Base-by-base conservation (phyloP, 2,113 vertebrate species). In the Cyprinodon variegatus region DNA sequence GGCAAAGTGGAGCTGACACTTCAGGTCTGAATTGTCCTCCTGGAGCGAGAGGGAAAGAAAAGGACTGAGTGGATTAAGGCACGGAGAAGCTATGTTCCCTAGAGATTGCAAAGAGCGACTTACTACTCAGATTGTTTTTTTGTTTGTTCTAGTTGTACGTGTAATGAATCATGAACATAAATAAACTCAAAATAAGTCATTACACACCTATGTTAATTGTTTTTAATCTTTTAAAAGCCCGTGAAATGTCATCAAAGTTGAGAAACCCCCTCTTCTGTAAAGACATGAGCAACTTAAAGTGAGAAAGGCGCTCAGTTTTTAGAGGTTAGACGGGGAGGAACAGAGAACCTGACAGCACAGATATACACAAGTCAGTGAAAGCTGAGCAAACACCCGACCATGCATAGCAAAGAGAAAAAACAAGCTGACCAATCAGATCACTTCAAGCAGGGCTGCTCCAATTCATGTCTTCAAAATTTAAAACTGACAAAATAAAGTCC, bases 1-100 rank as follows among this genome's bases (percentile, higher is more conserved):
- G 65, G 97, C 97, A 63, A 99, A 99, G 91, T 99, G 97, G 79
- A 99, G 94, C 93, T 99, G 98, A 85, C 98, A 99, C 89, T 98
- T 98, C 36, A 99, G 92, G 88, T 99, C 98, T 0, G 98, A 96
- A 0, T 93, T 98, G 93, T 99, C 98, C 93, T 99, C 98, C 96
- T 98, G 91, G 3, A 69, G 73, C 0, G 75, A 84, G 48, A 70
- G 14, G 46, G 59, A 77, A 63, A 76, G 43, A 17, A 71, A 67
- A 77, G 60, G 40, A 14, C 48, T 13, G 78, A 63, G 48, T 68
- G 53, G 64, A 76, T 50, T 10, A 9, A 20, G 72, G 70, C 50
- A 39, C 53, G 41, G 38, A 65, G 76, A 68, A 17, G 22, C 68
- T 62, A 53, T 11, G 39, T 43, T 65, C 73, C 65, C 59, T 22